Evolutionary conservation across 1,140 invertebrate genomes (phyloP).

Genomic region (Bombus cullumanus): DNA sequence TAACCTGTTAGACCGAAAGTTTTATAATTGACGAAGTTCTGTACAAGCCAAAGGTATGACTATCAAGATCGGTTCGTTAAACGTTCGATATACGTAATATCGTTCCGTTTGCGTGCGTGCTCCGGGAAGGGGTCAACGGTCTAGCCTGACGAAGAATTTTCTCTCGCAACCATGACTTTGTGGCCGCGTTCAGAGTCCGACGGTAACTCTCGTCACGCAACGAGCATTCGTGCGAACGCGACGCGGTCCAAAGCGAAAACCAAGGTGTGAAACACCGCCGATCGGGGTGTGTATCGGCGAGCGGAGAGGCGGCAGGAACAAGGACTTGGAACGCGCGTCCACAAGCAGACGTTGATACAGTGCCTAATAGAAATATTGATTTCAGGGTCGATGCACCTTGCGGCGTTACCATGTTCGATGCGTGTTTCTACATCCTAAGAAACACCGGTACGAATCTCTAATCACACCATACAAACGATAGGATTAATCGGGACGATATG

Average conservation of each 20-base stretch:
- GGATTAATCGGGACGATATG: background rate
- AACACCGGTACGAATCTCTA: slow-evolving; percentile 24
- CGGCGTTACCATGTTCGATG: slow-evolving; percentile 50
- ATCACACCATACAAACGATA: background rate
- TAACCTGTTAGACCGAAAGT: no score
- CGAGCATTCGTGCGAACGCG: slow-evolving; percentile 57
- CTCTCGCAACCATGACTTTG: slow-evolving; percentile 57
- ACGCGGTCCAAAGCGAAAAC: slow-evolving; percentile 32
- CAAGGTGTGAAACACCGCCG: slow-evolving; percentile 25
- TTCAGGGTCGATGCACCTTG: slow-evolving; percentile 71
- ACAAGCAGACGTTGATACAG: slow-evolving; percentile 63
- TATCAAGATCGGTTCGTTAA: no score
- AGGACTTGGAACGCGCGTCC: slow-evolving; percentile 52
- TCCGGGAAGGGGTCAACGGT: slow-evolving; percentile 44
- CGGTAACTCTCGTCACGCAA: slow-evolving; percentile 60
- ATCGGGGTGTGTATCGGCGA: slow-evolving; percentile 7
- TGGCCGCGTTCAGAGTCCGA: slow-evolving; percentile 16
- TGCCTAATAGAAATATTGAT: slow-evolving; percentile 72
- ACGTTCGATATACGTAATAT: no score
- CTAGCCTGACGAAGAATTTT: slow-evolving; percentile 49
- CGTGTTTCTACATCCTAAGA: slow-evolving; percentile 39
- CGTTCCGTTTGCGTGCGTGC: no score
- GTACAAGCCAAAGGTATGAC: no score
- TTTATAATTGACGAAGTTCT: no score
- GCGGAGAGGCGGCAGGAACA: background rate